These are phyloP conservation scores for Synanceia verrucosa DNA, from an alignment of 2,797 vertebrate species.

Conservation along the genomic window DNA sequence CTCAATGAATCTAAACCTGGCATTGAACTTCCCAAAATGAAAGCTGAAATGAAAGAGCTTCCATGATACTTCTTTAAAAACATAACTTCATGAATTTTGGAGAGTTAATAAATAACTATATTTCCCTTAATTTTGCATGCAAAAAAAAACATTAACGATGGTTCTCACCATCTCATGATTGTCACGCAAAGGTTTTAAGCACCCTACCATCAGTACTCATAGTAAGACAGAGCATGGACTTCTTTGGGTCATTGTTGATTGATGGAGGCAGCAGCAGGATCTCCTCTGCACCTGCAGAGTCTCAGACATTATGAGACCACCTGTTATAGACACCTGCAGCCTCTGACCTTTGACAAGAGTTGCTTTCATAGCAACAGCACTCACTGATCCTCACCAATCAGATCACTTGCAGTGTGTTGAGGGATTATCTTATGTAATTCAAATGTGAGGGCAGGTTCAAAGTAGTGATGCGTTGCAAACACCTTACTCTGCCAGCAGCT, in stretches of 20 bases:
- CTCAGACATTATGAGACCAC: constrained; percentile 8
- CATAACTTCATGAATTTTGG: neutral
- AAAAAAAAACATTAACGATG: neutral
- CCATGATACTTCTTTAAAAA: neutral
- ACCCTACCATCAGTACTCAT: neutral
- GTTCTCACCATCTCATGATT: neutral
- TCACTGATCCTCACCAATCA: constrained; percentile 44
- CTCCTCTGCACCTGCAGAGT: neutral
- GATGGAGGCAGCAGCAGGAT: neutral
- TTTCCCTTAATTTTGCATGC: neutral
- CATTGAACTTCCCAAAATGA: neutral
- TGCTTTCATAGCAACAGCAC: constrained; percentile 50
- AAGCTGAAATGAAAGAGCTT: neutral
- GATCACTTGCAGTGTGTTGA: constrained; percentile 22
- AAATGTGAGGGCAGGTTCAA: constrained; percentile 35
- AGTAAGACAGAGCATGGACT: neutral
- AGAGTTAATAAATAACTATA: neutral
- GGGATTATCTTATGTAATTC: constrained; percentile 30
- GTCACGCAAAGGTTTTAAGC: constrained; percentile 13
- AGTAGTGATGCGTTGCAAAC: constrained; percentile 10
- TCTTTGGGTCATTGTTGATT: neutral
- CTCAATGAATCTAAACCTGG: neutral
- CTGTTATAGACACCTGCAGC: constrained; percentile 19
- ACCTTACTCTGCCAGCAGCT: constrained; percentile 34
- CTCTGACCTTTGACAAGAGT: constrained; percentile 29